phyloP scores from a whole-genome alignment of 2,113 vertebrate genomes.

The Myocastor coypus region DNA sequence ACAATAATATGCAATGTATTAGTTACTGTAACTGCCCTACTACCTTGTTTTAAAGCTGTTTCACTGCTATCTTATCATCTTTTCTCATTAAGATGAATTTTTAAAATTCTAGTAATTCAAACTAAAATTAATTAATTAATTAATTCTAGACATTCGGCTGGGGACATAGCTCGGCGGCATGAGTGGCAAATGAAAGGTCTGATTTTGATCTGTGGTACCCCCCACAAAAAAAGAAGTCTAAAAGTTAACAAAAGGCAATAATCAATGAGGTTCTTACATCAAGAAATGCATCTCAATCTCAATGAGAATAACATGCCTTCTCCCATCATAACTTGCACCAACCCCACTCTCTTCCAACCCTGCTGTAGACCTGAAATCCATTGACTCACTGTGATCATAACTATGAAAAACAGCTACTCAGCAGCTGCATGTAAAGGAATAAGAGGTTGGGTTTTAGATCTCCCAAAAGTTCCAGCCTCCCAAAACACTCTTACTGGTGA shows the following conservation, averaged over 20 bases:
- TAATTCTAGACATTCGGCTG: too few species aligned
- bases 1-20: too few species aligned
- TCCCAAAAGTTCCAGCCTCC: neutral
- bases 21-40: too few species aligned
- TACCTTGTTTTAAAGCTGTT: too few species aligned
- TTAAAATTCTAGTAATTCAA: too few species aligned
- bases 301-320: neutral
- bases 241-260: neutral
- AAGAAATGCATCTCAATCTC: slow-evolving; percentile 15
- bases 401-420: neutral
- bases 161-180: too few species aligned
- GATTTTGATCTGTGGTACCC: too few species aligned
- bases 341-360: neutral
- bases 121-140: too few species aligned
- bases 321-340: neutral
- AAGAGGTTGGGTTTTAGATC: neutral
- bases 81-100: too few species aligned
- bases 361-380: neutral
- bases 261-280: neutral
- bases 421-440: neutral
- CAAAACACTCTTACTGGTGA: neutral
- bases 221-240: neutral
- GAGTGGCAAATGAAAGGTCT: too few species aligned
- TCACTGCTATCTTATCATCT: too few species aligned
- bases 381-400: neutral